A percentile compares a stretch with the other conserved stretches of the same genome.
Conservation (phyloP, 1,140 invertebrate genomes). For the Augochlora pura region DNA sequence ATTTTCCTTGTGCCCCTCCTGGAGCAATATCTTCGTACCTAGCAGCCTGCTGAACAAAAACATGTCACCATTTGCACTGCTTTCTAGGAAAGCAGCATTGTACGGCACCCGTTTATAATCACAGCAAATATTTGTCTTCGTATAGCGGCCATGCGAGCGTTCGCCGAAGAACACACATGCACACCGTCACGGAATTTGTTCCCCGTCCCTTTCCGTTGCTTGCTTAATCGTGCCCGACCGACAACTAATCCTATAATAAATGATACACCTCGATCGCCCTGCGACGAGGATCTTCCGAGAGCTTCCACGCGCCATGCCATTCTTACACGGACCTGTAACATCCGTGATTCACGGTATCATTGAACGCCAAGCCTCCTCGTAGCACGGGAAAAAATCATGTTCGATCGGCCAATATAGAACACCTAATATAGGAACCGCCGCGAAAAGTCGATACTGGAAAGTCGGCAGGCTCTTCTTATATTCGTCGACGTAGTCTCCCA, state of each 20-base stretch:
- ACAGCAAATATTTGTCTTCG: conserved; percentile 10
- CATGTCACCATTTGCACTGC: conserved; percentile 2
- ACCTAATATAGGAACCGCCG: conserved; percentile 18
- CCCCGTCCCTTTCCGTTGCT: conserved; percentile 1
- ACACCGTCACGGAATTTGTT: background rate
- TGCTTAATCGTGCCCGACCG: conserved; percentile 12
- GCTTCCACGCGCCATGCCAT: background rate
- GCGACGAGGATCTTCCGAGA: background rate
- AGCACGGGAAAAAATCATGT: background rate
- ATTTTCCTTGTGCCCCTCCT: background rate
- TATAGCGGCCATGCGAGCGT: background rate
- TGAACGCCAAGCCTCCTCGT: too few relatives aligned
- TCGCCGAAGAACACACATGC: too few relatives aligned
- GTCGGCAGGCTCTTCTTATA: conserved; percentile 23
- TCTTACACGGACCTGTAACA: background rate
- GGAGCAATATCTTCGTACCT: conserved; percentile 13
- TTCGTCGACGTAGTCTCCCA: conserved; percentile 8
- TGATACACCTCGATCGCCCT: background rate
- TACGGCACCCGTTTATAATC: conserved; percentile 13
- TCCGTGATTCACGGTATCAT: background rate
- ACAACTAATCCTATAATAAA: background rate
- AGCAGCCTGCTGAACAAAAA: background rate
- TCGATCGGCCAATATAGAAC: background rate
- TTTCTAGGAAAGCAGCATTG: background rate
- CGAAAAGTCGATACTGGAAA: conserved; percentile 13